Percentiles rank a stretch among this genome's conserved stretches.
Conservation (phyloP, 1,140 invertebrate species). For the Gonatopus flavifemur region DNA sequence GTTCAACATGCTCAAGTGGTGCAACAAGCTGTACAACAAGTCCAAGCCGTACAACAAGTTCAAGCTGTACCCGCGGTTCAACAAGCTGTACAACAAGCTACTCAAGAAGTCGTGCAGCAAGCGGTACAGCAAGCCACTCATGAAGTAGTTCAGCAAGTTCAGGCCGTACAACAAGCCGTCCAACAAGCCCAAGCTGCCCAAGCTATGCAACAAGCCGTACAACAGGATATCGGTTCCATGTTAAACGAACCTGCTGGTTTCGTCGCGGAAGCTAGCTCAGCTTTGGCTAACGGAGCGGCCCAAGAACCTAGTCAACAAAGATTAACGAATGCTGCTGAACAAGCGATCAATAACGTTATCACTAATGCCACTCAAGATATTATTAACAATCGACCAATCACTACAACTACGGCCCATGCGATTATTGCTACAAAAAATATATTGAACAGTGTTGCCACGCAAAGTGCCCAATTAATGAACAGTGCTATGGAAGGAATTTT, state of each 20-base stretch:
- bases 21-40: conserved; percentile 56
- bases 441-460: conserved; percentile 52
- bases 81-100: conserved; percentile 61
- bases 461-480: conserved; percentile 55
- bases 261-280: conserved; percentile 53
- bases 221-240: conserved; percentile 54
- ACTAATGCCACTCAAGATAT: conserved; percentile 55
- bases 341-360: conserved; percentile 54
- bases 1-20: conserved; percentile 55
- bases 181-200: conserved; percentile 58
- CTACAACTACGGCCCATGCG: conserved; percentile 52
- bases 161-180: conserved; percentile 65
- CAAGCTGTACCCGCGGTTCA: conserved; percentile 55
- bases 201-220: conserved; percentile 54
- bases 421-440: conserved; percentile 57
- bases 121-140: conserved; percentile 57
- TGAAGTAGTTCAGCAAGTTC: conserved; percentile 57
- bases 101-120: conserved; percentile 62
- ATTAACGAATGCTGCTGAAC: conserved; percentile 51
- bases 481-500: conserved; percentile 53
- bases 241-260: conserved; percentile 50
- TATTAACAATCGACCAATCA: conserved; percentile 53
- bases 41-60: conserved; percentile 48
- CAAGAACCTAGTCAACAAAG: conserved; percentile 52
- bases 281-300: conserved; percentile 48